A percentile compares a stretch with the other conserved stretches of the same genome.
phyloP scores from a whole-genome alignment of 2,797 vertebrate genomes.

The Sorex maritimensis region DNA sequence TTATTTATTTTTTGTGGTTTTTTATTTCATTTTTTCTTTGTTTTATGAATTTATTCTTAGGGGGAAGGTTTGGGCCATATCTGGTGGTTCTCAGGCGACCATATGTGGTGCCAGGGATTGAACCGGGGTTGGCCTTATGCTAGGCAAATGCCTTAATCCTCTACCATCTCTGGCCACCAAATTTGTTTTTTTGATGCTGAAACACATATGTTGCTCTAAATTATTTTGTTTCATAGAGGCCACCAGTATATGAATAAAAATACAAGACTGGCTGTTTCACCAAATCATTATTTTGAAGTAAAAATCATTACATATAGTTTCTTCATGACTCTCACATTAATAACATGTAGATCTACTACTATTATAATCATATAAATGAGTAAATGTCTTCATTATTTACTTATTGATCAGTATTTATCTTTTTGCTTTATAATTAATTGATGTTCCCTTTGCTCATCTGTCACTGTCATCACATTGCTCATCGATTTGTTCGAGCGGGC shows the following conservation, averaged over 20 bases:
- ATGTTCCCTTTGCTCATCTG: no score
- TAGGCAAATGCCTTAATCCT: no score
- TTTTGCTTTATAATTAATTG: neutral
- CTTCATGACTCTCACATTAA: neutral
- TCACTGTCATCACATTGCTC: no score
- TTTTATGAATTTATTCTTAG: no score
- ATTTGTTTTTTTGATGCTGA: neutral
- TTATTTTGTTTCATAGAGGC: neutral
- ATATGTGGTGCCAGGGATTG: no score
- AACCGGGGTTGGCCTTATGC: no score
- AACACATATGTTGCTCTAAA: neutral
- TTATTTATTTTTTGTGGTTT: no score
- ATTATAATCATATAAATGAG: neutral
- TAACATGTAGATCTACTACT: neutral
- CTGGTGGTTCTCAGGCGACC: no score
- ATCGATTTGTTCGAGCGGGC: no score
- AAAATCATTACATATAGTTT: neutral
- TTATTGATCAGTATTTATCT: neutral
- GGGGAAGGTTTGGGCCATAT: no score
- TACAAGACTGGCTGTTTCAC: conserved; percentile 52
- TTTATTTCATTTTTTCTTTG: no score
- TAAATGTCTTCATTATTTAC: neutral
- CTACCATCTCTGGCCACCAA: no score
- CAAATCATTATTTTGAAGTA: conserved; percentile 19
- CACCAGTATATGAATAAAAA: neutral